Conservation (phyloP, 2,113 vertebrate genomes). For the Pica pica region DNA sequence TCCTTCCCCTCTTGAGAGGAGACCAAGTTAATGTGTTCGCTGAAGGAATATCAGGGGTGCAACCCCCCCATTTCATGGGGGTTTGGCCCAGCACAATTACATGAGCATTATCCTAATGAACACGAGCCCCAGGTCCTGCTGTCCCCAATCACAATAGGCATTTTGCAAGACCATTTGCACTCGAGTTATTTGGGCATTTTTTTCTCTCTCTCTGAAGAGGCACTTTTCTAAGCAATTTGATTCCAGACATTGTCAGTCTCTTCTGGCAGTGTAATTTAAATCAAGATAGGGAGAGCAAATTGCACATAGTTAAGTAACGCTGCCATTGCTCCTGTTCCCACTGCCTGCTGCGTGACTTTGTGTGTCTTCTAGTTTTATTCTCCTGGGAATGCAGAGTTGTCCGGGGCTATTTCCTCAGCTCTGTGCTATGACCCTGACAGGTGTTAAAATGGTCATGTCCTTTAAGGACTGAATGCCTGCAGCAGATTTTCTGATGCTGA, state of each 20-base stretch:
- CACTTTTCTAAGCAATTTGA: constrained; percentile 52
- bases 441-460: background rate
- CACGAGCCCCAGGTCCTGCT: background rate
- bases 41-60: background rate
- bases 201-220: constrained; percentile 21
- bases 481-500: constrained; percentile 4
- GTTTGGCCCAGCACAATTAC: background rate
- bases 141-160: background rate
- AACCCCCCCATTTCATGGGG: background rate
- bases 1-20: background rate
- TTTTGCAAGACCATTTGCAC: constrained; percentile 27
- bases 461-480: background rate
- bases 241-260: constrained; percentile 52
- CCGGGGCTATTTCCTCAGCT: background rate
- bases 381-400: background rate
- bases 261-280: constrained; percentile 58
- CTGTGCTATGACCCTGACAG: background rate
- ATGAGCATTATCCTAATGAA: constrained; percentile 5
- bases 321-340: constrained; percentile 3
- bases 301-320: constrained; percentile 44
- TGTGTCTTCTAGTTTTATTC: background rate
- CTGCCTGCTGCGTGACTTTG: constrained; percentile 21
- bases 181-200: background rate
- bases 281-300: constrained; percentile 58
- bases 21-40: background rate